Evolutionary conservation across 2,113 vertebrate genomes (phyloP).

Genomic region (Numenius arquata): DNA sequence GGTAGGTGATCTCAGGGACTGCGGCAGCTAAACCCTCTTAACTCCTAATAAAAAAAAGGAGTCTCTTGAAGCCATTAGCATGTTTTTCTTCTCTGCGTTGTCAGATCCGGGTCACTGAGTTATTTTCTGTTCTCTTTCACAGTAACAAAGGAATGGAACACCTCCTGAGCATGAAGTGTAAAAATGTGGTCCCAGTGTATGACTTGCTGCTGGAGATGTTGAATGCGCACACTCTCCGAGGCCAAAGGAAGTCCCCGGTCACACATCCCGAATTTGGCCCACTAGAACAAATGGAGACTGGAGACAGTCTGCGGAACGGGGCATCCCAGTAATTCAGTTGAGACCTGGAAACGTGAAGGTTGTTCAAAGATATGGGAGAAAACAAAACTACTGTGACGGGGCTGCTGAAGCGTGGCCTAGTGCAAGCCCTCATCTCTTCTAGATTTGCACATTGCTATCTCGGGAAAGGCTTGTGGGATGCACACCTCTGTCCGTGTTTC

Average conservation of each 20-base stretch:
- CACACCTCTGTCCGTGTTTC: background rate
- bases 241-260: constrained; percentile 67
- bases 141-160: constrained; percentile 99
- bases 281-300: constrained; percentile 30
- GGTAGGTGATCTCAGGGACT: background rate
- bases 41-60: background rate
- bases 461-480: background rate
- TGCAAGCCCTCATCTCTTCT: background rate
- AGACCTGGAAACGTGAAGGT: background rate
- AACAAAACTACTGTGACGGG: background rate
- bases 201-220: constrained; percentile 96
- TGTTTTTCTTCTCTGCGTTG: background rate
- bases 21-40: background rate
- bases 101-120: background rate
- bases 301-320: background rate
- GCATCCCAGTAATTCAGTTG: background rate
- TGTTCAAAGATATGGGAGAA: background rate
- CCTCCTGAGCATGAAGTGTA: constrained; percentile 95
- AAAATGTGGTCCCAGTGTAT: constrained; percentile 91
- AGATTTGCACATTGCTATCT: background rate
- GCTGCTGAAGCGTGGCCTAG: background rate
- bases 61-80: accelerated
- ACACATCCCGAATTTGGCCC: constrained; percentile 35
- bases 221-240: constrained; percentile 84
- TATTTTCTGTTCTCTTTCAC: background rate